Evolutionary conservation across 2,113 vertebrate species (phyloP).

Genomic region (Fulica atra): DNA sequence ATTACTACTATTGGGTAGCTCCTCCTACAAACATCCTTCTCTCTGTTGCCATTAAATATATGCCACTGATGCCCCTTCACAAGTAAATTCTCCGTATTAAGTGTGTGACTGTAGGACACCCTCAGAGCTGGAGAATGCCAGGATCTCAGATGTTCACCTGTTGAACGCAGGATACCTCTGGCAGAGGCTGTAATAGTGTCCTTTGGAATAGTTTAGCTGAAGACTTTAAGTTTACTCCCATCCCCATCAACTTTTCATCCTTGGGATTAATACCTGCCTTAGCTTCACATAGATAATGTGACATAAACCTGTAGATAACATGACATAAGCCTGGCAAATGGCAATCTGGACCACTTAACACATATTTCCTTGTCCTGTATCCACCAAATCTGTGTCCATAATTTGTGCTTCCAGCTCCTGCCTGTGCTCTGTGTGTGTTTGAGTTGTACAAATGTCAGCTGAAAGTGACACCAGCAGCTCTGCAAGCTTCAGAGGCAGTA

Average conservation of each 20-base stretch:
- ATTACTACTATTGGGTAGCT: not conserved
- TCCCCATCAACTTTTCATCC: not conserved
- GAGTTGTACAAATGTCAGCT: not conserved
- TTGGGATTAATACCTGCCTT: not conserved
- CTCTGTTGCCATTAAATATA: not conserved
- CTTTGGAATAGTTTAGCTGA: not conserved
- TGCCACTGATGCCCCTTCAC: not conserved
- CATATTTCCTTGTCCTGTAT: not conserved
- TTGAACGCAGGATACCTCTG: not conserved
- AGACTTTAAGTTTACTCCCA: not conserved
- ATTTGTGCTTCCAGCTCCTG: not conserved
- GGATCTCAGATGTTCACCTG: not conserved
- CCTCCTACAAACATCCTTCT: not conserved
- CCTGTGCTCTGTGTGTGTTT: not conserved
- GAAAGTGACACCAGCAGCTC: constrained; percentile 32
- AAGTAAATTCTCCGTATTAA: not conserved
- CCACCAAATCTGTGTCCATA: not conserved
- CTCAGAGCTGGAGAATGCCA: not conserved
- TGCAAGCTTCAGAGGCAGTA: not conserved
- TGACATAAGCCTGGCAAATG: not conserved
- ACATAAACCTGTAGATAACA: not conserved
- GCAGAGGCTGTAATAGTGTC: not conserved
- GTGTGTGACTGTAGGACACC: not conserved
- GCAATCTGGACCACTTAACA: not conserved
- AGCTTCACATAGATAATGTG: not conserved